Conservation (phyloP, 2,888 invertebrate genomes). For the Hemistola chrysoprasaria region DNA sequence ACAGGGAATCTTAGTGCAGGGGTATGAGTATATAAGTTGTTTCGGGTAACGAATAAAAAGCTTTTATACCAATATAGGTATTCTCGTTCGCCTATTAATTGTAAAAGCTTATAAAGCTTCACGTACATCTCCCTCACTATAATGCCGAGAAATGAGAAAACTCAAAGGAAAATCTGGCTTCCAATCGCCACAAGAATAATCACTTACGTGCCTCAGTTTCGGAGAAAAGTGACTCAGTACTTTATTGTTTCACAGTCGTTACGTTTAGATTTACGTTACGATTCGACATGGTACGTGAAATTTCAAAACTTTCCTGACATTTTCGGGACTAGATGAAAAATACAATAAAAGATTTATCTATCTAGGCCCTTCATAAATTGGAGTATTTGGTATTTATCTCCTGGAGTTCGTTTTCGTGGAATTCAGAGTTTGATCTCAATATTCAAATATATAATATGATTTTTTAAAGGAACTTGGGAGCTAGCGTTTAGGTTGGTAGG, state of each 20-base stretch:
- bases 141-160: constrained; percentile 31
- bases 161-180: constrained; percentile 28
- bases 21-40: too few relatives aligned
- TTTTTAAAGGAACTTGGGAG: too few relatives aligned
- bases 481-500: too few relatives aligned
- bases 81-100: too few relatives aligned
- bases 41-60: too few relatives aligned
- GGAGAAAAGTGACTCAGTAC: constrained; percentile 28
- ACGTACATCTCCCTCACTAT: constrained; percentile 13
- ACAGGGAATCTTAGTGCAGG: too few relatives aligned
- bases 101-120: too few relatives aligned
- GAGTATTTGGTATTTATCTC: too few relatives aligned
- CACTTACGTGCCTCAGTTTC: constrained; percentile 23
- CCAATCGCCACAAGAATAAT: constrained; percentile 28
- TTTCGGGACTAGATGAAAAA: background rate
- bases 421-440: background rate
- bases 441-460: too few relatives aligned
- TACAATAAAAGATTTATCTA: constrained; percentile 7
- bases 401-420: too few relatives aligned
- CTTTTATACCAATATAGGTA: too few relatives aligned
- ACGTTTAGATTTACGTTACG: constrained; percentile 27
- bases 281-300: constrained; percentile 1
- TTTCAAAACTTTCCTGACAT: too few relatives aligned
- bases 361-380: background rate
- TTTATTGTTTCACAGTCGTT: constrained; percentile 27